Conservation (phyloP, 2,888 invertebrate genomes). For the Leucophenga montana region DNA sequence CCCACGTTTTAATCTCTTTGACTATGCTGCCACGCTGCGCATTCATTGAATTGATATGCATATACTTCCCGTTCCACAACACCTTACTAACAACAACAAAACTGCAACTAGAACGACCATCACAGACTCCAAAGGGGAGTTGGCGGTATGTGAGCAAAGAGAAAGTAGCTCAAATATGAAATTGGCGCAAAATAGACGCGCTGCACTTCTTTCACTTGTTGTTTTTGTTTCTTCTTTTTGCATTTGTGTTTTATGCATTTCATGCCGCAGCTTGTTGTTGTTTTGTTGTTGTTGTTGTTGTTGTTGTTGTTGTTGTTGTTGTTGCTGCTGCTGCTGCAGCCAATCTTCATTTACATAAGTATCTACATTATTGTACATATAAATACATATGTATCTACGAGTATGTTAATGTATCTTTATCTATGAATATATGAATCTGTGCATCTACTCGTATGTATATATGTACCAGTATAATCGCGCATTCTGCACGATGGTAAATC, state of each 20-base stretch:
- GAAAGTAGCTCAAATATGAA: constrained; percentile 41
- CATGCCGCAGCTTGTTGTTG: not conserved
- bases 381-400: no score
- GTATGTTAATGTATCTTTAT: constrained; percentile 24
- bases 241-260: constrained; percentile 12
- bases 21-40: constrained; percentile 28
- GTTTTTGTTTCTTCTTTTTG: constrained; percentile 34
- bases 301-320: not conserved
- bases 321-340: constrained; percentile 9
- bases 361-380: constrained; percentile 14
- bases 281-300: not conserved
- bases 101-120: not conserved
- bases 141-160: not conserved
- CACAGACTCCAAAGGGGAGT: constrained; percentile 8
- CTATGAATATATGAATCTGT: constrained; percentile 23
- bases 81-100: not conserved
- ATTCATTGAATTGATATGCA: constrained; percentile 48
- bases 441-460: constrained; percentile 25
- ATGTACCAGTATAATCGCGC: constrained; percentile 22
- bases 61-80: no score
- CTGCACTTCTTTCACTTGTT: constrained; percentile 47
- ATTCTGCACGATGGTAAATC: constrained; percentile 56
- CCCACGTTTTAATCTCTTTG: constrained; percentile 49
- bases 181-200: constrained; percentile 62
- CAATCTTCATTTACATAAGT: constrained; percentile 46